Conservation (phyloP, 2,888 invertebrate genomes). For the Pyralis farinalis region DNA sequence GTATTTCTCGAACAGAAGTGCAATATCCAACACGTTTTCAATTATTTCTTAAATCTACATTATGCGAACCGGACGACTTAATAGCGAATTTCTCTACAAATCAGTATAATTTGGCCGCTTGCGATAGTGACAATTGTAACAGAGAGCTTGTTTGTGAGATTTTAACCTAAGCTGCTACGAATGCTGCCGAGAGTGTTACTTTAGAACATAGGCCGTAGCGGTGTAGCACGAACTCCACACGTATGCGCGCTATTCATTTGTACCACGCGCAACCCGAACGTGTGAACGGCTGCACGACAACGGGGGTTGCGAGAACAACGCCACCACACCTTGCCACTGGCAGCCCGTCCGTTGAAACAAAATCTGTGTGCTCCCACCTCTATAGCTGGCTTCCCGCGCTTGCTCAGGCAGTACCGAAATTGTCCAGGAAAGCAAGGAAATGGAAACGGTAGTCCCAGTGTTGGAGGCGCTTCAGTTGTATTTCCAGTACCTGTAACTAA, state of each 20-base stretch:
- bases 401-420: constrained; percentile 73
- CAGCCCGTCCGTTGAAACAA: constrained; percentile 73
- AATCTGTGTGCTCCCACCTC: constrained; percentile 75
- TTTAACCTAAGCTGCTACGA: constrained; percentile 2
- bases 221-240: constrained; percentile 72
- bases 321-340: constrained; percentile 77
- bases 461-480: constrained; percentile 52
- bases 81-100: not conserved
- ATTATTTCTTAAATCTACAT: constrained; percentile 14
- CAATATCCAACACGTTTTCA: not conserved
- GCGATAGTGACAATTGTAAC: not conserved
- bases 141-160: not conserved
- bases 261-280: constrained; percentile 69
- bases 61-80: constrained; percentile 16
- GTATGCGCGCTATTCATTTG: constrained; percentile 77
- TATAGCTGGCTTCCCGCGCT: constrained; percentile 72
- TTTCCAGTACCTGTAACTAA: constrained; percentile 62
- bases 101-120: not conserved
- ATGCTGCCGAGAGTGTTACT: not conserved
- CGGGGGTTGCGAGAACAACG: constrained; percentile 73
- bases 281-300: constrained; percentile 72
- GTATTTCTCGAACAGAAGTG: constrained; percentile 5
- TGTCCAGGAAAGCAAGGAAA: constrained; percentile 74
- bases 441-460: constrained; percentile 68
- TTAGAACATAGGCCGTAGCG: constrained; percentile 71